phyloP scores from a whole-genome alignment of 2,113 vertebrate species.

The Steatornis caripensis region DNA sequence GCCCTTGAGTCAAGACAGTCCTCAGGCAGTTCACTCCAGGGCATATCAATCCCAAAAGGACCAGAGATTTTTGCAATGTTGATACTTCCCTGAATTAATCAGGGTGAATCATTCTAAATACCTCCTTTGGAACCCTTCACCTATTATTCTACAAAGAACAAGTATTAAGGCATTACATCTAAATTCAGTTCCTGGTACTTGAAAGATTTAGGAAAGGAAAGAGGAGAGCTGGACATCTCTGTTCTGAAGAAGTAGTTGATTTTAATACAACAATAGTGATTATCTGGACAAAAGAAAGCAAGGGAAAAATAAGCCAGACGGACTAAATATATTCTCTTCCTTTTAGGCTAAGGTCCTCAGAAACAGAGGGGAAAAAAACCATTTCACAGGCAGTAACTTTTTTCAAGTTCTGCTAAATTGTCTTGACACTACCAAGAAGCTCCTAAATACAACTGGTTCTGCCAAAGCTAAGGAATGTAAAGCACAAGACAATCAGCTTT shows the following conservation, averaged over 20 bases:
- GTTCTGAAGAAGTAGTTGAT: background rate
- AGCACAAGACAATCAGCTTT: background rate
- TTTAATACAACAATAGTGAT: background rate
- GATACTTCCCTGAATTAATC: background rate
- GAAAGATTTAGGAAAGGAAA: background rate
- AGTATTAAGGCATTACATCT: background rate
- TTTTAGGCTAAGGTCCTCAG: background rate
- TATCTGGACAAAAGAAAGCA: background rate
- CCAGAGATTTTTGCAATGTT: background rate
- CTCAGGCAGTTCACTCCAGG: background rate
- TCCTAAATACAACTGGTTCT: background rate
- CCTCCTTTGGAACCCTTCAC: background rate
- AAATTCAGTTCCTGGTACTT: background rate
- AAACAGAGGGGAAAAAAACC: background rate
- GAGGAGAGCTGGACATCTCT: background rate
- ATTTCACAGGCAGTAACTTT: background rate
- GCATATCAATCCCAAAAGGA: background rate
- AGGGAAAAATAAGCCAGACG: background rate
- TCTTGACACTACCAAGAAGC: background rate
- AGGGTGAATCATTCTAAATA: background rate
- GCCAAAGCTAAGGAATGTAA: background rate
- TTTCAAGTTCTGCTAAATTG: background rate
- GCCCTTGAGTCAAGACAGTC: background rate
- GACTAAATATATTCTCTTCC: background rate
- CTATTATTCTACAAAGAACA: background rate